Base-by-base conservation (phyloP, 2,888 invertebrate species). In the Allacma fusca region DNA sequence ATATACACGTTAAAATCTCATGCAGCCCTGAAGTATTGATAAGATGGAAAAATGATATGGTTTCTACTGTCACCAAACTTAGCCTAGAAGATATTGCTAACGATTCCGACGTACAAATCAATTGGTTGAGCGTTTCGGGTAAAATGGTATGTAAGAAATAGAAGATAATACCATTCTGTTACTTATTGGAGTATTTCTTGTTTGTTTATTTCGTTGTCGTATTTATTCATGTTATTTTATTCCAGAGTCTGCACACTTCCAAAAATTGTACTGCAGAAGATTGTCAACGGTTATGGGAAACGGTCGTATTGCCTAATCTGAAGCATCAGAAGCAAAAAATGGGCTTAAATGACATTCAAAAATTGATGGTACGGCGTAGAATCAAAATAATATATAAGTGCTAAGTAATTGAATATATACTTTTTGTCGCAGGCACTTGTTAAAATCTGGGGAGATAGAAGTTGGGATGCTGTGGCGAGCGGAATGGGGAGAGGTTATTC, bases 71-170 rank as follows among this genome's bases (percentile, higher is more conserved):
- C 13, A 19, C 23, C 24, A 44, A 26, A 29, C 71, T 44, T 21
- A 50, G 19, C 16, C 5, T 77, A 24, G 50, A 43, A 7, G 77
- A 71, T 16, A 29, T 77, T 65, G 13, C 24, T 1, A 26, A n/a
- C 19, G 50, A 65, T 24, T 24, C 64, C 5, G 13, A n/a, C n/a
- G 9, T 64, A 28, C 2, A 43, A 12, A 77, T 77, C 0, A 59
- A 77, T 24, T 77, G 77, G 77, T 13, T 40, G 16, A 64, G 16
- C 4, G 72, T 72, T 24, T 62, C 77, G 23, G 44, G 43, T 13
- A 77, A 77, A 34, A 71, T 77, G 77, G 77, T 77, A 77, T 50
- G 29, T 67, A 28, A 67, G n/a, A 13, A 67, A 26, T 28, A n/a
- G n/a, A n/a, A n/a, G n/a, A n/a, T n/a, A n/a, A n/a, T n/a, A n/a